Evolutionary conservation across 1,140 invertebrate species (phyloP), one percentile per base, ranked within the genome.

Genomic region (Sinella curviseta): DNA sequence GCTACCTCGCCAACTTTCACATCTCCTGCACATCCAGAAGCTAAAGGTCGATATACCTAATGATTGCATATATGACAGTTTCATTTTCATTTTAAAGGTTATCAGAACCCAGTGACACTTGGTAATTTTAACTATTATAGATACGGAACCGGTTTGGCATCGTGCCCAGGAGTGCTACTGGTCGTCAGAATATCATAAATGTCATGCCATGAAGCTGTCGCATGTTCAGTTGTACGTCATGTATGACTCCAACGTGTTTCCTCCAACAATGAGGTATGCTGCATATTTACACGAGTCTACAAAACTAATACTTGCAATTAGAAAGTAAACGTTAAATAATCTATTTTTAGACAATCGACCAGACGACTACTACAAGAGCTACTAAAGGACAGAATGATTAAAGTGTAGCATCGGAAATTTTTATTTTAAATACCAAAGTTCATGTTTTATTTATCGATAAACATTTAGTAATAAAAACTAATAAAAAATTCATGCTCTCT

Each of bases 131-230:
- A 76, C 84, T 86, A n/a, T n/a, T n/a, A n/a, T 86, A 76, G 39
- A 57, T 33, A 48, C 39, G 1, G 76, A 48, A 33, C 76, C n/a
- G 33, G 84, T 85, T 60, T 82, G 75, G 24, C 86, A 87, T 78
- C 78, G 57, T 86, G 88, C 86, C 36, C 83, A 86, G 48, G 94
- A 95, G 87, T 92, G 92, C 1, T 95, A 94, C 86, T 92, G 93
- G 90, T 92, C 92, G 84, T 93, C 93, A 0, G 93, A 94, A 85
- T 93, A 93, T 85, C 92, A 95, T 85, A 95, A 95, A 87, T 94
- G 93, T 84, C 93, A 94, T 83, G 86, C 86, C 26, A 80, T 86
- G 14, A 80, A 83, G 30, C 81, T 82, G 17, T 81, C 82, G 1
- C 81, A 82, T 17, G 81, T 86, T 67, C 86, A 87, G 77, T 82